phyloP scores from a whole-genome alignment of 1,140 invertebrate species.

The Sitophilus oryzae region DNA sequence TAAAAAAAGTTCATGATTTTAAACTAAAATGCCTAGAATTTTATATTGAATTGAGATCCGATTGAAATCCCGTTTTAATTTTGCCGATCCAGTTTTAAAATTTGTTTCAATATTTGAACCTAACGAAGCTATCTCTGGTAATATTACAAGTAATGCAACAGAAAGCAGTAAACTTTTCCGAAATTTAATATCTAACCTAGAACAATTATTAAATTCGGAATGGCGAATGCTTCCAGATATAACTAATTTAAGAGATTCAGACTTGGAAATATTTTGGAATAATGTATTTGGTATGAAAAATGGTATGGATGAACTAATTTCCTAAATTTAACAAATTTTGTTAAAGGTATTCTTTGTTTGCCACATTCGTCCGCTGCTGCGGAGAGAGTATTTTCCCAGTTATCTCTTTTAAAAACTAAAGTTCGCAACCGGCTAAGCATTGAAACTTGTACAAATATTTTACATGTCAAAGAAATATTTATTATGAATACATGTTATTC shows the following conservation, averaged over 20 bases:
- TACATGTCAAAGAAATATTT: constrained; percentile 22
- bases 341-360: constrained; percentile 5
- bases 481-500: background rate
- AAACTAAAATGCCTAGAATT: background rate
- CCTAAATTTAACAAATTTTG: constrained; percentile 9
- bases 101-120: constrained; percentile 4
- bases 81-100: background rate
- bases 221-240: constrained; percentile 1
- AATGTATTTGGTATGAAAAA: constrained; percentile 3
- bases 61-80: constrained; percentile 12
- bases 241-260: background rate
- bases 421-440: constrained; percentile 2
- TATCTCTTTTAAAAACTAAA: constrained; percentile 3
- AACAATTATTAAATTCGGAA: constrained; percentile 9
- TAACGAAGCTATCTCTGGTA: background rate
- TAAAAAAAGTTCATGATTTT: constrained; percentile 6
- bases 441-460: constrained; percentile 4
- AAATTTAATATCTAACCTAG: background rate
- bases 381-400: constrained; percentile 12
- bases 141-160: too few relatives aligned
- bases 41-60: constrained; percentile 7
- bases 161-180: background rate
- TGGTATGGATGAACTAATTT: constrained; percentile 1
- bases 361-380: constrained; percentile 13
- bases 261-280: constrained; percentile 4